Evolutionary conservation across 2,888 invertebrate genomes (phyloP), one percentile per base, ranked within the genome.

Genomic region (Formica aserva): DNA sequence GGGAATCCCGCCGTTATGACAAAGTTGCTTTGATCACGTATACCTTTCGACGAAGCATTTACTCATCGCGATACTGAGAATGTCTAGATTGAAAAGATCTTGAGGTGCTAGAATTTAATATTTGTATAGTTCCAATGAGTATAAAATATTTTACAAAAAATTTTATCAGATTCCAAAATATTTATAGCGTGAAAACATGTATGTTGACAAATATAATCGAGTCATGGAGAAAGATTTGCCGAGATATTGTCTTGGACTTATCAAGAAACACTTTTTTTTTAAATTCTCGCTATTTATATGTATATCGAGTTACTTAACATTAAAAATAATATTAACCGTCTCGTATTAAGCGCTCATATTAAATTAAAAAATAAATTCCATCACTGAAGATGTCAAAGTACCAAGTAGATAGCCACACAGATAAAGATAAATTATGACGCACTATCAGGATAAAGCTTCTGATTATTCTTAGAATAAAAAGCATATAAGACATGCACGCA

Each of bases 21-120:
- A 72, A 80, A 80, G 60, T 80, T 26, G 13, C 78, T 45, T 71
- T 22, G 72, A 60, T 71, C 72, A 80, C 78, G 78, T 71, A 62
- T 32, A 32, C 32, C 57, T 26, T 80, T 80, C 78, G 78, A 29
- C 60, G 78, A 80, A 80, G 13, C 35, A 48, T 35, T 80, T 71
- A 60, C 32, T 22, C 67, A 55, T 41, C 35, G 60, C 13, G 41
- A 60, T 71, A 71, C 45, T 45, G 60, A 32, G 60, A 80, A 71
- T 32, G 45, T 71, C 71, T 78, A 48, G 18, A 71, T 72, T 72
- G 45, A 48, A 45, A 18, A 71, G 60, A 5, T 22, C 1, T 32
- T 5, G 22, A 9, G n/a, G 15, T 15, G 45, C 11, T 22, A 41
- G 8, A 55, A 71, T 55, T 48, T 11, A 67, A 66, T 38, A 75